Conservation (phyloP, 2,888 invertebrate species). For the Maniola hyperantus region DNA sequence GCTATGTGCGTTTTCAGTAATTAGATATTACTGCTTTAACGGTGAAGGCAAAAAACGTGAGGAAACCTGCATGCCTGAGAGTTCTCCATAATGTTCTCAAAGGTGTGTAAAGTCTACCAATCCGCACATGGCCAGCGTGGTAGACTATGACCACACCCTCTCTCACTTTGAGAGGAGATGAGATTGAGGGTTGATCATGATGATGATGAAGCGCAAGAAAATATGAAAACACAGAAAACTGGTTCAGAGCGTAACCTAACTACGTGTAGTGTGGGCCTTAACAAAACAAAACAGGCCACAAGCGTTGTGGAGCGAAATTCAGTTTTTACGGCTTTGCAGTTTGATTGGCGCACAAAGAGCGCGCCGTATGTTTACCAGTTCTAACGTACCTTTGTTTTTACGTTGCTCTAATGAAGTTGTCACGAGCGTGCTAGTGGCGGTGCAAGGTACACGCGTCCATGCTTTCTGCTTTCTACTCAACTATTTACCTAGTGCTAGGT, state of each 20-base stretch:
- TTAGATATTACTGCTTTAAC: too few species aligned
- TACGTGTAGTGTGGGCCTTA: background rate
- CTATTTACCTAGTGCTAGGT: too few species aligned
- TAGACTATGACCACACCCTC: too few species aligned
- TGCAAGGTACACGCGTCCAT: slow-evolving; percentile 16
- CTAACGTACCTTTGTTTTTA: slow-evolving; percentile 55
- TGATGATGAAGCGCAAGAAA: too few species aligned
- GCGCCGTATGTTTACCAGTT: slow-evolving; percentile 45
- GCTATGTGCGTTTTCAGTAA: too few species aligned
- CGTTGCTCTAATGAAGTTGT: slow-evolving; percentile 65
- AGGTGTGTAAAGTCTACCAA: too few species aligned
- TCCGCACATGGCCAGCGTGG: too few species aligned
- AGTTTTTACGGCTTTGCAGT: slow-evolving; percentile 46
- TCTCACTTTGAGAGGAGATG: too few species aligned
- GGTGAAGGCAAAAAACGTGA: too few species aligned
- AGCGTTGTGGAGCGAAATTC: slow-evolving; percentile 30
- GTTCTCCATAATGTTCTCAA: too few species aligned
- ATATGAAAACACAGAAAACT: background rate
- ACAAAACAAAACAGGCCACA: slow-evolving; percentile 31
- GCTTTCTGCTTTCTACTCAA: background rate
- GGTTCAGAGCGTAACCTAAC: background rate
- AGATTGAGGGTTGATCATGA: too few species aligned
- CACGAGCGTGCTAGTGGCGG: slow-evolving; percentile 35
- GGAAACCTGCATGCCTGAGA: too few species aligned
- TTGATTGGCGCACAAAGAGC: slow-evolving; percentile 66